Evolutionary conservation across 2,113 vertebrate species (phyloP), one percentile per base, ranked within the genome.

Genomic region (Leptocoma aspasia): DNA sequence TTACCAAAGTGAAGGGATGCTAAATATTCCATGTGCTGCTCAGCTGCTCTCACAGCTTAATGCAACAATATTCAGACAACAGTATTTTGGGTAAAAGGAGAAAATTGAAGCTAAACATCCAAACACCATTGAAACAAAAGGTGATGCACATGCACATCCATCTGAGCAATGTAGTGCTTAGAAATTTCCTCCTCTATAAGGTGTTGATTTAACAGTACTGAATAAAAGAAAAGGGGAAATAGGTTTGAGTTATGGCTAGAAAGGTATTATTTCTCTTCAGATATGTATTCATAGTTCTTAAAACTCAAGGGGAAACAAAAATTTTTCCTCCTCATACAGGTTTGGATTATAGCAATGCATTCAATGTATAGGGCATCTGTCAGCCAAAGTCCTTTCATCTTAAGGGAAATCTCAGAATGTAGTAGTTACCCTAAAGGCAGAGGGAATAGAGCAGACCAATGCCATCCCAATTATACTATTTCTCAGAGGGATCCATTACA

Each of bases 401-500:
- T 82, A 71, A 94, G 66, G 56, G 63, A 91, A 89, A 95, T 86
- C 87, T 86, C 53, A 94, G 78, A 82, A 90, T 73, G 85, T 70
- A 95, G 89, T 86, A 84, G 90, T 78, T 92, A 94, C 81, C 86
- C 93, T 75, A 91, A 52, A 93, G 96, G 80, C 93, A 94, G 45
- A 82, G 26, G 41, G 68, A 89, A 82, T 49, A 81, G 47, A 97
- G 65, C 20, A 90, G 82, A 69, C 70, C 76, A 73, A 57, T 68
- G 69, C 81, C 86, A 86, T 70, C 54, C 49, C 82, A 97, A 97
- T 97, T 97, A 97, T 75, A 92, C 33, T 18, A 42, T 90, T 89
- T 95, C 95, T 97, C 96, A 94, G 82, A 94, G 94, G 76, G 45
- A 88, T 95, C 70, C 83, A 78, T 94, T 97, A 88, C 83, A 95